These are phyloP conservation scores for Pantherophis alleghaniensis DNA, from an alignment of 2,797 vertebrate genomes.

Conservation along the genomic window DNA sequence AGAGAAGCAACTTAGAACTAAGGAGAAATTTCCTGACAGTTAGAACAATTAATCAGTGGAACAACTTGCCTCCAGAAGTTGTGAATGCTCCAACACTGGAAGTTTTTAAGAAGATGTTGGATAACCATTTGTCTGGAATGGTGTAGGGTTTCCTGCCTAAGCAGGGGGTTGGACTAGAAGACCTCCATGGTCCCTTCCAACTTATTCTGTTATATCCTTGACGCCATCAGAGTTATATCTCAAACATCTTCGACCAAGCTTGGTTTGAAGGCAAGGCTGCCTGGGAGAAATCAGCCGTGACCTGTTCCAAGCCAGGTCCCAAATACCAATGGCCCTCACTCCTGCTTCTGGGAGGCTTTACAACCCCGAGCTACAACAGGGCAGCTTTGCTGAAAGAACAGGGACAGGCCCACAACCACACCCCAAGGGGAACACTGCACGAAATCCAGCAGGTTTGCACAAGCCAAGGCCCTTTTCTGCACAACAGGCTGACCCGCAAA, in stretches of 20 bases:
- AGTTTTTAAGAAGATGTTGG: neutral
- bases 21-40: too few relatives aligned
- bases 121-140: neutral
- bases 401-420: neutral
- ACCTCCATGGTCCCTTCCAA: neutral
- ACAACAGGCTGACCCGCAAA: neutral
- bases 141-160: accelerated
- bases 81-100: neutral
- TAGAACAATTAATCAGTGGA: too few relatives aligned
- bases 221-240: neutral
- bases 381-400: neutral
- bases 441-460: neutral
- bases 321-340: neutral
- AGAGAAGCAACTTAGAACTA: too few relatives aligned
- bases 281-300: neutral
- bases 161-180: neutral
- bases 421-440: neutral
- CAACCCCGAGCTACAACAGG: neutral
- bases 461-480: neutral
- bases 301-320: neutral
- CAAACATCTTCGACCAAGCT: neutral
- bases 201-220: too few relatives aligned
- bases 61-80: neutral
- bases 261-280: neutral
- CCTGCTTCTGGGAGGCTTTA: neutral